phyloP scores from a whole-genome alignment of 1,140 invertebrate genomes.

The Bombyx mandarina region DNA sequence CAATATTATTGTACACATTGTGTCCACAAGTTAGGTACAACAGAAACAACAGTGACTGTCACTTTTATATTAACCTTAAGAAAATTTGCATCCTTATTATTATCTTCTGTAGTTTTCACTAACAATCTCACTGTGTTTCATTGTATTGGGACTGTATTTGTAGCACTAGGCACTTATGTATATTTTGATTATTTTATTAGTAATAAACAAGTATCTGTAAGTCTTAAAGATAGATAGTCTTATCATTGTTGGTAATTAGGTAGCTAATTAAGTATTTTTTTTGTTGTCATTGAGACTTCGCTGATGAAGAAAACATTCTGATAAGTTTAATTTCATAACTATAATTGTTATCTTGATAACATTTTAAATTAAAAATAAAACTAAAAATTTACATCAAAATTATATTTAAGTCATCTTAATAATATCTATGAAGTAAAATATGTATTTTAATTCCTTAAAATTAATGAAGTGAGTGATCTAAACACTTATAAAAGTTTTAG shows the following conservation, averaged over 20 bases:
- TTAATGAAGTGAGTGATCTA: too few species aligned
- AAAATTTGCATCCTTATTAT: slow-evolving; percentile 53
- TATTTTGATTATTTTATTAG: slow-evolving; percentile 53
- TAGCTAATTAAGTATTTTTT: not conserved
- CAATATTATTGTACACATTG: slow-evolving; percentile 53
- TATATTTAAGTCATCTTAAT: slow-evolving; percentile 7
- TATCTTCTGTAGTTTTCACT: slow-evolving; percentile 59
- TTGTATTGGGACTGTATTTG: slow-evolving; percentile 41
- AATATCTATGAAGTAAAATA: too few species aligned
- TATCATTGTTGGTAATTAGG: not conserved
- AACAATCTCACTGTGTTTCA: slow-evolving; percentile 52
- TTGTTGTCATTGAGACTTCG: not conserved
- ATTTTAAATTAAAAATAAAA: not conserved
- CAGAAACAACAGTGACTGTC: slow-evolving; percentile 50
- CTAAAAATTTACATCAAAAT: not conserved
- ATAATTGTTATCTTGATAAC: too few species aligned
- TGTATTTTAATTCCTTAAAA: too few species aligned
- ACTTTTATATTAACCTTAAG: slow-evolving; percentile 59
- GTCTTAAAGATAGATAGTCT: slow-evolving; percentile 25
- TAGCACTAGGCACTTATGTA: slow-evolving; percentile 47
- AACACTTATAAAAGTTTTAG: too few species aligned
- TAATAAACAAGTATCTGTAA: slow-evolving; percentile 40
- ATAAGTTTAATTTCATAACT: not conserved
- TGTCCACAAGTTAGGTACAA: slow-evolving; percentile 52
- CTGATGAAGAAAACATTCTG: not conserved